Conservation (phyloP, 1,140 invertebrate genomes). For the Parasteatoda tepidariorum region DNA sequence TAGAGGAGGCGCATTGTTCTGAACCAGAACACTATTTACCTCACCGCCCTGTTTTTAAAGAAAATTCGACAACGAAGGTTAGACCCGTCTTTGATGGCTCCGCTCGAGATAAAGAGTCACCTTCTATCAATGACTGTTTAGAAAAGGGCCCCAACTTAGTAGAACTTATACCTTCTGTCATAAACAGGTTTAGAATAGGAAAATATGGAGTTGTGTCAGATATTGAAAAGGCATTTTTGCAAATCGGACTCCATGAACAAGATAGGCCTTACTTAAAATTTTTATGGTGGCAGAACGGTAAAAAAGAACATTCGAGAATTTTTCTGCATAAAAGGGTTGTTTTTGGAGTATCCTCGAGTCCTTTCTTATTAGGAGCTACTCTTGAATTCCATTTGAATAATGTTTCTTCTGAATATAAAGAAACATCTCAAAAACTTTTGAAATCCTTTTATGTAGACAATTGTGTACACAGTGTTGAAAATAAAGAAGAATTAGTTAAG, state of each 20-base stretch:
- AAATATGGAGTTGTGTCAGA: not conserved
- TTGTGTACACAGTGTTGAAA: not conserved
- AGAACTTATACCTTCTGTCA: not conserved
- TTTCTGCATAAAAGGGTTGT: slow-evolving; percentile 19
- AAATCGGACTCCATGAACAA: not conserved
- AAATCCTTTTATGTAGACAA: not conserved
- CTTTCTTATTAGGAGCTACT: not conserved
- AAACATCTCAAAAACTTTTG: not conserved
- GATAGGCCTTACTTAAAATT: slow-evolving; percentile 17
- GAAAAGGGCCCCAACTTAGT: not conserved
- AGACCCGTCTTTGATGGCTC: slow-evolving; percentile 35
- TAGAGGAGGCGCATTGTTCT: not conserved
- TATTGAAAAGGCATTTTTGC: not conserved
- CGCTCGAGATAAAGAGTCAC: not conserved
- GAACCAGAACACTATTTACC: not conserved
- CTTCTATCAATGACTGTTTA: slow-evolving; percentile 6
- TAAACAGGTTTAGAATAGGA: not conserved
- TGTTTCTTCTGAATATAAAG: not conserved
- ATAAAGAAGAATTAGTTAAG: not conserved
- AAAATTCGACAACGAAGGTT: slow-evolving; percentile 2
- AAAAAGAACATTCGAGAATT: not conserved
- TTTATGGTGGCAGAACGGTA: not conserved
- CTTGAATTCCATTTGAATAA: not conserved
- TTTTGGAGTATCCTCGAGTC: not conserved
- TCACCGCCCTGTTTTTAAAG: slow-evolving; percentile 16